Conservation (phyloP, 1,140 invertebrate genomes). For the Eulimnadia texana region DNA sequence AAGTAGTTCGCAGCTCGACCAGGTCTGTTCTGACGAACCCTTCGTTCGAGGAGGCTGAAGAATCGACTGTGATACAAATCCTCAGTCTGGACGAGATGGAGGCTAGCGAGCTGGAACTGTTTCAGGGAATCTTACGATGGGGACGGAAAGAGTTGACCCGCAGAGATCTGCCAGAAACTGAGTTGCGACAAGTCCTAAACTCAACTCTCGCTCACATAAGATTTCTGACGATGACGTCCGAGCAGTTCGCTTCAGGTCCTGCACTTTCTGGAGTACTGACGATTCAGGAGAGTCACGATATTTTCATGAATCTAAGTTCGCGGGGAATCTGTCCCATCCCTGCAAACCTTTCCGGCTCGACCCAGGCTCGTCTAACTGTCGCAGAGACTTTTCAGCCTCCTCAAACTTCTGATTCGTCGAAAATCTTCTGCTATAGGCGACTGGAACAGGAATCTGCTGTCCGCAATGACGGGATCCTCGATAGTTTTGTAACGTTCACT, state of each 20-base stretch:
- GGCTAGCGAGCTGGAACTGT: slow-evolving; percentile 56
- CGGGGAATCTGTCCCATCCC: slow-evolving; percentile 49
- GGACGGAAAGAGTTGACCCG: slow-evolving; percentile 31
- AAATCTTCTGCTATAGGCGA: slow-evolving; percentile 8
- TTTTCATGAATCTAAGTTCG: slow-evolving; percentile 60
- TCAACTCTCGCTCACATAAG: slow-evolving; percentile 48
- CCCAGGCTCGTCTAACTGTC: background rate
- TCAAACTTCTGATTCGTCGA: background rate
- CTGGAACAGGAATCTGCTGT: slow-evolving; percentile 3
- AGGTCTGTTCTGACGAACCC: slow-evolving; percentile 51
- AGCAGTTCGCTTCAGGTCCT: slow-evolving; percentile 63
- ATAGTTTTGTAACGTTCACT: slow-evolving; percentile 56
- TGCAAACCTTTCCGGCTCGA: slow-evolving; percentile 37
- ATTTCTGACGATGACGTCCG: slow-evolving; percentile 56
- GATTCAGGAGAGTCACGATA: slow-evolving; percentile 54
- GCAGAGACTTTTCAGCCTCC: slow-evolving; percentile 36
- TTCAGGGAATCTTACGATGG: slow-evolving; percentile 52
- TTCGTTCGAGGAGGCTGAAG: slow-evolving; percentile 57
- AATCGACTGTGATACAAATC: slow-evolving; percentile 52
- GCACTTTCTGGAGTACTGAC: slow-evolving; percentile 51
- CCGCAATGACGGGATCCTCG: slow-evolving; percentile 49
- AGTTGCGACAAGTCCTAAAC: slow-evolving; percentile 30
- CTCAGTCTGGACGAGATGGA: slow-evolving; percentile 54
- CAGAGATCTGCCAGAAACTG: slow-evolving; percentile 26
- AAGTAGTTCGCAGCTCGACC: background rate